Base-by-base conservation (phyloP, 2,113 vertebrate species). In the Rhynchomys soricoides region DNA sequence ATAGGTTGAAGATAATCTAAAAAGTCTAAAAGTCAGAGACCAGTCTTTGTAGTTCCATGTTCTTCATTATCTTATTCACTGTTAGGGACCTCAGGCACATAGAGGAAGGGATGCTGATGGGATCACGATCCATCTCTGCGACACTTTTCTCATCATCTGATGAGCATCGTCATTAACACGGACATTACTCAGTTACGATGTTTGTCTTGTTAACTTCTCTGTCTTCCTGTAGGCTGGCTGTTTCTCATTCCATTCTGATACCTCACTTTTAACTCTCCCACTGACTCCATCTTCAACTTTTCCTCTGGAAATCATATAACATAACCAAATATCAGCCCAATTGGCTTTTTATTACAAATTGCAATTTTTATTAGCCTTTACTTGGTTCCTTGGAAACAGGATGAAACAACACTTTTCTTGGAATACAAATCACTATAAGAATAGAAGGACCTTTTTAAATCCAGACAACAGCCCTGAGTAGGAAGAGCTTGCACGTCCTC, bases 331-430 rank as follows among this genome's bases (percentile, higher is more conserved):
- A 74, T 45, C 13, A 79, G 81, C 70, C 17, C 45, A 64, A 50
- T n/a, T 82, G 21, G 43, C 29, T 96, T 91, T 55, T 89, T 74
- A 85, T 83, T 85, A 73, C 66, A 88, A 93, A 79, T 79, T 74
- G 17, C 29, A 59, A 37, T 87, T 86, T 91, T 91, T 21, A 83
- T 93, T 45, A 83, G 3, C 81, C 40, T 83, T 70, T 71, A 34
- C 45, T 81, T 71, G n/a, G 10, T 86, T 82, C 10, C 45, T 91
- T 52, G 3, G 48, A 48, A 66, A 85, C 77, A 52, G 3, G 64
- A 19, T 21, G 10, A 92, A 77, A 64, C 16, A 75, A 19, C 57
- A 3, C n/a, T 92, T 88, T 77, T 29, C 57, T 73, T 96, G 43
- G 68, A 40, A 83, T 43, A 77, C 10, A 81, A 94, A 62, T 75